A percentile compares a stretch with the other conserved stretches of the same genome.
These are phyloP conservation scores for Gambusia yucatana DNA, from an alignment of 2,797 vertebrate genomes.

Conservation along the genomic window DNA sequence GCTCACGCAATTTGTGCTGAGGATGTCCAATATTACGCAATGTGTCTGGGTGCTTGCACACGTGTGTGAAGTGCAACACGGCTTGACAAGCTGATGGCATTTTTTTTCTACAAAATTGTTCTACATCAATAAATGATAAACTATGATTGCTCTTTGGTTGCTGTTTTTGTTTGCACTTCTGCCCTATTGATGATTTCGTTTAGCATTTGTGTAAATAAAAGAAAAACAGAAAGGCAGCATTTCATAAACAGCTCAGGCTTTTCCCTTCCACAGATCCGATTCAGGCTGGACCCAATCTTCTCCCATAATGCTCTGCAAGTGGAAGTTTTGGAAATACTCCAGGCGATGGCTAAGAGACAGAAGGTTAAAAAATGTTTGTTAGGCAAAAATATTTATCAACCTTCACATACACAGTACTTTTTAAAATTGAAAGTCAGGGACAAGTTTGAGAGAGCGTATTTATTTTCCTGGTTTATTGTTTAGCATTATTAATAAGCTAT, in stretches of 20 bases:
- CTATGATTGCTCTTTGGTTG: constrained; percentile 66
- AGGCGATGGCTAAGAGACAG: constrained; percentile 67
- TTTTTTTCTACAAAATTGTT: constrained; percentile 64
- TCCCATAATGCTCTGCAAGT: constrained; percentile 83
- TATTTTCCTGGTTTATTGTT: neutral
- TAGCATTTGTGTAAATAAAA: constrained; percentile 16
- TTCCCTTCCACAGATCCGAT: constrained; percentile 78
- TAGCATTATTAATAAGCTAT: neutral
- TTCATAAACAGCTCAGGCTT: constrained; percentile 54
- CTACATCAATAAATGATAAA: constrained; percentile 71
- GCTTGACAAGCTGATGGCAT: constrained; percentile 66
- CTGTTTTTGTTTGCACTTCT: constrained; percentile 39
- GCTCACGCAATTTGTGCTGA: constrained; percentile 34
- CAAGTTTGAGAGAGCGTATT: neutral
- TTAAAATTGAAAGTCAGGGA: neutral
- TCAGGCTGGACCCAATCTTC: constrained; percentile 79
- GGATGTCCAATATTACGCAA: constrained; percentile 37
- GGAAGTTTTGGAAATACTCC: constrained; percentile 83
- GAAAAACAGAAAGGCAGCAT: neutral
- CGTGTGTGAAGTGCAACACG: constrained; percentile 43
- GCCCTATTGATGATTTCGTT: constrained; percentile 9
- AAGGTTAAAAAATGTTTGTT: neutral
- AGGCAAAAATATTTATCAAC: neutral
- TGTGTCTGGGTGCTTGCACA: constrained; percentile 18
- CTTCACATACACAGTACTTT: neutral